Evolutionary conservation across 2,888 invertebrate species (phyloP).

Genomic region (Sialis fuliginosa): DNA sequence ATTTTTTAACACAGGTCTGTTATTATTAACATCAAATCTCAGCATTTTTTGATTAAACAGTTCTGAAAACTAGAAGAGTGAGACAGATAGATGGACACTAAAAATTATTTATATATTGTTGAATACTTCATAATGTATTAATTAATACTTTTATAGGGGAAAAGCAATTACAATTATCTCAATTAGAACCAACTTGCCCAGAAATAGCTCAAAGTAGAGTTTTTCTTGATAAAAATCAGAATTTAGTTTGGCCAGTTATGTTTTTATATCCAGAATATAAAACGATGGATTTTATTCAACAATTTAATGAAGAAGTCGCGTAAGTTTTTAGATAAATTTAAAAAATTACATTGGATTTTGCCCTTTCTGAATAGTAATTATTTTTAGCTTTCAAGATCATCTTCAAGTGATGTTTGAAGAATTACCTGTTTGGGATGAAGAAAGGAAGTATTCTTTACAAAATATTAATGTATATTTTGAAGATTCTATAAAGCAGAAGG

Average conservation of each 20-base stretch:
- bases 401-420: constrained; percentile 48
- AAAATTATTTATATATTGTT: too few relatives aligned
- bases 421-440: constrained; percentile 53
- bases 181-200: constrained; percentile 44
- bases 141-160: constrained; percentile 13
- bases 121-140: too few relatives aligned
- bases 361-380: constrained; percentile 1
- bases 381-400: constrained; percentile 35
- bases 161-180: constrained; percentile 16
- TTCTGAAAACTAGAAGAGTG: too few relatives aligned
- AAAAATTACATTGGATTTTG: constrained; percentile 4
- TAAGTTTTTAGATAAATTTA: constrained; percentile 20
- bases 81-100: too few relatives aligned
- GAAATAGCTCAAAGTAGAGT: constrained; percentile 47
- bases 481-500: constrained; percentile 36
- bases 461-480: constrained; percentile 58
- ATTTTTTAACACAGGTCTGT: too few relatives aligned
- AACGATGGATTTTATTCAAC: constrained; percentile 72
- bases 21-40: too few relatives aligned
- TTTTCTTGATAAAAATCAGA: constrained; percentile 34
- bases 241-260: constrained; percentile 71
- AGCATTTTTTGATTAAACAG: too few relatives aligned
- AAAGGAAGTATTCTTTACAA: constrained; percentile 39
- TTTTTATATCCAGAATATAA: constrained; percentile 79
- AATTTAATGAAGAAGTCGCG: constrained; percentile 55